A percentile compares a stretch with the other conserved stretches of the same genome.
These are phyloP conservation scores for Synanthedon formicaeformis DNA, from an alignment of 2,888 invertebrate species.

Conservation along the genomic window DNA sequence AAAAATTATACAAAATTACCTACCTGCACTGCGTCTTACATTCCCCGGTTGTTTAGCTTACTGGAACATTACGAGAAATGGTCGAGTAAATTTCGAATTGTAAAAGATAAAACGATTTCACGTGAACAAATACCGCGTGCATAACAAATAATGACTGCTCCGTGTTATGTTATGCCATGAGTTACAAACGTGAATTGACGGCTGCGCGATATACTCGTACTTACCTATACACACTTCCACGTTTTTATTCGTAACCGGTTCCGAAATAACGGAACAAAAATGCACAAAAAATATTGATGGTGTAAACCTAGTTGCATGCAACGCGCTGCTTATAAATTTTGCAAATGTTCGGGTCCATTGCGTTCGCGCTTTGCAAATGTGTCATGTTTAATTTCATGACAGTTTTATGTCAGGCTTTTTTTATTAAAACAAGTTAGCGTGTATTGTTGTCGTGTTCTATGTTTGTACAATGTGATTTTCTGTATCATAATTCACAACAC, in stretches of 20 bases:
- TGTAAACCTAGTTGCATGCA: constrained; percentile 3
- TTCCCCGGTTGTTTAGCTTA: too few relatives aligned
- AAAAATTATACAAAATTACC: too few relatives aligned
- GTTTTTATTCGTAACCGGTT: constrained; percentile 19
- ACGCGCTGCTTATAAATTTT: background rate
- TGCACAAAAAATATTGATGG: constrained; percentile 3
- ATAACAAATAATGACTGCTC: background rate
- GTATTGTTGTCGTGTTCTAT: background rate
- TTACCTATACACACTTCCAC: constrained; percentile 10
- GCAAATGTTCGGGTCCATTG: constrained; percentile 1
- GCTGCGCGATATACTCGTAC: constrained; percentile 4
- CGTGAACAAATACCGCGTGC: background rate
- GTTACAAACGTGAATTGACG: constrained; percentile 1
- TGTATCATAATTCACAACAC: too few relatives aligned
- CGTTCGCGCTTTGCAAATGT: background rate
- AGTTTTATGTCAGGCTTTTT: background rate
- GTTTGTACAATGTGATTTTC: background rate
- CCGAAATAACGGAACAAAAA: constrained; percentile 9
- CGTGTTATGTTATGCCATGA: constrained; percentile 1
- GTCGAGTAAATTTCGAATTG: too few relatives aligned
- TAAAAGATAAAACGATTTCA: background rate
- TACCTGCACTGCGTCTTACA: too few relatives aligned
- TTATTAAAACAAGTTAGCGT: background rate
- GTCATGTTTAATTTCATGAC: background rate
- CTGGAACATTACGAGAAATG: too few relatives aligned